Percentiles rank a stretch among this genome's conserved stretches.
phyloP scores from a whole-genome alignment of 1,140 invertebrate genomes.

The Araneus ventricosus region DNA sequence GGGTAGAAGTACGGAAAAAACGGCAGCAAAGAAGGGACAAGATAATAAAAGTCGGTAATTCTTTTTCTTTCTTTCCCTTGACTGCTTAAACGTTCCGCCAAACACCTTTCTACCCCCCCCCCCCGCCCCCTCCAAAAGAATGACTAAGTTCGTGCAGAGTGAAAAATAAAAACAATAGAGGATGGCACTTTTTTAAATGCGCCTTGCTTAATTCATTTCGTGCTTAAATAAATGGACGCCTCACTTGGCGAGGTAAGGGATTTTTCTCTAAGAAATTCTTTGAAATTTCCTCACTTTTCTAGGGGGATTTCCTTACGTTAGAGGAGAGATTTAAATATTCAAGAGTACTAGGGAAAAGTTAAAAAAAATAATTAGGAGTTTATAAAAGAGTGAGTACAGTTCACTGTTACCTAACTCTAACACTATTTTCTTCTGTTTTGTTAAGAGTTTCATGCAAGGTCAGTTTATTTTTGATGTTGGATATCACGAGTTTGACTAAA shows the following conservation, averaged over 20 bases:
- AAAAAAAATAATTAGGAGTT: too few relatives aligned
- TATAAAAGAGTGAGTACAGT: too few relatives aligned
- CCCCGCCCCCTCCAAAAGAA: background rate
- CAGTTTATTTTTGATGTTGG: too few relatives aligned
- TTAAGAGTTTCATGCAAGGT: too few relatives aligned
- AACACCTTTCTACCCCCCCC: background rate
- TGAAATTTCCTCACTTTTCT: too few relatives aligned
- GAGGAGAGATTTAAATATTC: too few relatives aligned
- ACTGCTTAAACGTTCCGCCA: background rate
- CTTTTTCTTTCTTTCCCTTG: background rate
- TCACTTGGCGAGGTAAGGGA: background rate
- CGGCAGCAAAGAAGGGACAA: background rate
- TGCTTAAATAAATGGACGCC: background rate
- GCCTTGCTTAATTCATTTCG: constrained; percentile 13
- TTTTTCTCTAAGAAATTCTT: too few relatives aligned
- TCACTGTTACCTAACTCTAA: too few relatives aligned
- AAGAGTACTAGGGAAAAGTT: too few relatives aligned
- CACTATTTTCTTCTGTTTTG: too few relatives aligned
- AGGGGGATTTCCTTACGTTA: too few relatives aligned
- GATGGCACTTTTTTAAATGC: background rate
- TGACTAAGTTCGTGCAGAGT: background rate
- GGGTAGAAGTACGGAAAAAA: background rate
- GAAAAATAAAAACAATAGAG: background rate
- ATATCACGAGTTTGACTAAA: too few relatives aligned
- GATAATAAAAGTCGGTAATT: constrained; percentile 40